Percentiles rank a stretch among this genome's conserved stretches.
Conservation (phyloP, 2,113 vertebrate genomes). For the Myotis lucifugus region DNA sequence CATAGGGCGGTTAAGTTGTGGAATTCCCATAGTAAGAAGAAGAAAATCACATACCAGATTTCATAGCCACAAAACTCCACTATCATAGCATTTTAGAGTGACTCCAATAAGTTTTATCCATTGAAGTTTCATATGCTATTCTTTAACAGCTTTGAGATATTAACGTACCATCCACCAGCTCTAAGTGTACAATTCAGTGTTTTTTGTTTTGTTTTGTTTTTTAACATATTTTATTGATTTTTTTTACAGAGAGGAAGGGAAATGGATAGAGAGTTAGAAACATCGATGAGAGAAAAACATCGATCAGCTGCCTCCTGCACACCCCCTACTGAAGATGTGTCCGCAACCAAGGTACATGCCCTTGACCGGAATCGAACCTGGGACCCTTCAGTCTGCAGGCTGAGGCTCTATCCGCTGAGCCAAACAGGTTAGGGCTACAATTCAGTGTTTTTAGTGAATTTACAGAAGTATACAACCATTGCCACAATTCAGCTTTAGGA, state of each 20-base stretch:
- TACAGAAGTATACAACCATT: neutral
- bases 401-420: no score
- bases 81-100: no score
- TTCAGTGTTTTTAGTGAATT: neutral
- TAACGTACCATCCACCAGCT: neutral
- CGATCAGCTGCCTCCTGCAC: no score
- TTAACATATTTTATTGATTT: no score
- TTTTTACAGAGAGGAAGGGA: no score
- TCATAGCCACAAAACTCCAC: neutral
- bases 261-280: no score
- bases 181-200: neutral
- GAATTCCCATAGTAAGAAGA: neutral
- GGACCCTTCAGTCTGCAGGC: no score
- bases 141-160: neutral
- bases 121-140: neutral
- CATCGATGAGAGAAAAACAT: no score
- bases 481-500: neutral
- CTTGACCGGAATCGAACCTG: no score
- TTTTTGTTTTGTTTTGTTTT: neutral
- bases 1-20: neutral
- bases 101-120: neutral
- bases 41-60: neutral
- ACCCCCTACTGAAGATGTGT: no score
- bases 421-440: neutral
- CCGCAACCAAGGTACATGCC: no score